phyloP scores from a whole-genome alignment of 2,888 invertebrate genomes.

The Sthenelais limicola region DNA sequence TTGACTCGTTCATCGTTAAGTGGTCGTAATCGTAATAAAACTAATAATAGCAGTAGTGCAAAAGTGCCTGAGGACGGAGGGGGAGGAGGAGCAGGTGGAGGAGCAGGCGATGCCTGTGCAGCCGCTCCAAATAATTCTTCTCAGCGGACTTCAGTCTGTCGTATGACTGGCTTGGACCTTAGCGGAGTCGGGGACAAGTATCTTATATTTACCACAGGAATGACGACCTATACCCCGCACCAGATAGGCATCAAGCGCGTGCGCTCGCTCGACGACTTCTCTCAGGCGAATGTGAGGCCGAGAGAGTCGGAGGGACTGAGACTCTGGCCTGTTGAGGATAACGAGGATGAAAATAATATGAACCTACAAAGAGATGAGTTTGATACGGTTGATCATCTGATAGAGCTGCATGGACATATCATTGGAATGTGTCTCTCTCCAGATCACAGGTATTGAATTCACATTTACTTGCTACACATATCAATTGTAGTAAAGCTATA shows the following conservation, averaged over 20 bases:
- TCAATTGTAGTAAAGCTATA: too few species aligned
- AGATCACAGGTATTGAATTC: slow-evolving; percentile 79
- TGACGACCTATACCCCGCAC: slow-evolving; percentile 87
- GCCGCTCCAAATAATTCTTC: background rate
- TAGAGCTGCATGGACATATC: slow-evolving; percentile 88
- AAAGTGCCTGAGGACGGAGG: too few species aligned
- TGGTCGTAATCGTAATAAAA: too few species aligned
- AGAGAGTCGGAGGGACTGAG: background rate
- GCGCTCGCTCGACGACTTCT: slow-evolving; percentile 75
- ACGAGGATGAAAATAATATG: background rate
- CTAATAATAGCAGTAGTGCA: too few species aligned
- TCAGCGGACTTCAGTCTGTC: background rate
- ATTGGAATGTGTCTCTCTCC: slow-evolving; percentile 90
- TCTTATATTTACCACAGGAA: slow-evolving; percentile 87
- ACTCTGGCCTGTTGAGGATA: background rate
- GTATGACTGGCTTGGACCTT: slow-evolving; percentile 17
- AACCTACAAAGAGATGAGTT: slow-evolving; percentile 54
- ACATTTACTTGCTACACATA: slow-evolving; percentile 16
- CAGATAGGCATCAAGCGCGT: slow-evolving; percentile 82
- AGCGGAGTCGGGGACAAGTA: slow-evolving; percentile 75
- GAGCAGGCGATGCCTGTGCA: too few species aligned
- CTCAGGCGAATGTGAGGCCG: slow-evolving; percentile 46
- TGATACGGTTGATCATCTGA: slow-evolving; percentile 84
- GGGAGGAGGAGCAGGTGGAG: too few species aligned
- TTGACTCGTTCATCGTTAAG: too few species aligned